These are phyloP conservation scores for Xiphias gladius DNA, from an alignment of 2,113 vertebrate species.

Conservation along the genomic window DNA sequence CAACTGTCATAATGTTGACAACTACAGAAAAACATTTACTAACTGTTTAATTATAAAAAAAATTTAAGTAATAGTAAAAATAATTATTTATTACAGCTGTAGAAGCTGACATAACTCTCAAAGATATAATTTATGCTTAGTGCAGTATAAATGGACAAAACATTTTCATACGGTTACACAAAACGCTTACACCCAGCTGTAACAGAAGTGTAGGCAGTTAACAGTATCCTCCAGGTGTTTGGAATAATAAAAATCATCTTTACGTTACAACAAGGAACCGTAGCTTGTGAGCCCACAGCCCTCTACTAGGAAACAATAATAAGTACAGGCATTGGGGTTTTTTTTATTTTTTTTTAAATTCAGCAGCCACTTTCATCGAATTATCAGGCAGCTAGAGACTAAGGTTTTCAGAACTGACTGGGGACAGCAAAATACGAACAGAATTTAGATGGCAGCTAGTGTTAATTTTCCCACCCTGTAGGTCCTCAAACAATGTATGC, in stretches of 20 bases:
- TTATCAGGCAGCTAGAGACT: background rate
- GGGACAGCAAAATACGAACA: constrained; percentile 11
- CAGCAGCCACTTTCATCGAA: background rate
- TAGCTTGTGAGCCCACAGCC: background rate
- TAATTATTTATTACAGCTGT: background rate
- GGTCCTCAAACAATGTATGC: constrained; percentile 61
- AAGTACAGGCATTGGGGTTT: background rate
- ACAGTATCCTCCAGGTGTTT: background rate
- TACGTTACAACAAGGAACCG: background rate
- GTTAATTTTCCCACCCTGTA: constrained; percentile 56
- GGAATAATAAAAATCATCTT: background rate
- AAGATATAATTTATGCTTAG: background rate
- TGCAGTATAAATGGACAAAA: background rate
- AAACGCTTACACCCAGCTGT: background rate
- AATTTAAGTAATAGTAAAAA: background rate
- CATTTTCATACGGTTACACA: background rate
- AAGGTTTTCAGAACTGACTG: background rate
- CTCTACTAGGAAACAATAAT: background rate
- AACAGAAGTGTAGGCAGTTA: background rate
- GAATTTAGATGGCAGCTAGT: constrained; percentile 28
- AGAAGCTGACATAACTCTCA: background rate
- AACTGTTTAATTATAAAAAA: background rate
- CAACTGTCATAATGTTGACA: background rate
- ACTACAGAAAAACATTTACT: background rate
- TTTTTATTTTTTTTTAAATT: background rate